Base-by-base conservation (phyloP, 2,113 vertebrate genomes). In the Microtus ochrogaster region DNA sequence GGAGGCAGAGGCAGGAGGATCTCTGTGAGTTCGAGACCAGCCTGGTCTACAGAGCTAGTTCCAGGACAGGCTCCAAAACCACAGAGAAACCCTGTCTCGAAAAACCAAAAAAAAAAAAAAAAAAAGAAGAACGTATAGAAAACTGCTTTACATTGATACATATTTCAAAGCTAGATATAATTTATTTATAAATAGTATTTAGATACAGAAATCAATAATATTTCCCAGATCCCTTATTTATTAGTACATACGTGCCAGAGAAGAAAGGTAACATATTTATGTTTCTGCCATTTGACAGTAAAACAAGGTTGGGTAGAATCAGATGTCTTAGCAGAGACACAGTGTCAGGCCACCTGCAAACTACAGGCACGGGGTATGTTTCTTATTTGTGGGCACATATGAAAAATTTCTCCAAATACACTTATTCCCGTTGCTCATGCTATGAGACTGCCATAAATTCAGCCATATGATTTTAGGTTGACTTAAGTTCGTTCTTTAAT, bases 151-250 rank as follows among this genome's bases (percentile, higher is more conserved):
- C 91, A 96, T 89, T 52, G 63, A 21, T 96, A 97, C 36, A 17
- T 81, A 81, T 70, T 97, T 82, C 49, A 96, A 96, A 94, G 95
- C 77, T 58, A 55, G 61, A 33, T 86, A 88, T 72, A 88, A 93
- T 98, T 98, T 97, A 94, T 97, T 96, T 91, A 95, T 91, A 97
- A 97, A 96, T 88, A 96, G 87, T 14, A 94, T 94, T 88, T 81
- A 70, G 28, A 93, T 93, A 87, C 90, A 93, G 82, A 97, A 82
- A 63, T 97, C 68, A 76, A 83, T 83, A 89, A 77, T 28, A 92
- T 96, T 97, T 89, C 95, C 96, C 97, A 92, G 87, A 74, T 77
- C 55, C 93, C 73, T 68, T 39, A 17, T 33, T 66, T 49, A 76
- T 77, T 88, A 89, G 44, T 17, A 89, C 30, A 95, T 66, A 95